Evolutionary conservation across 2,888 invertebrate species (phyloP).

Genomic region (Melangyna quadrimaculata): DNA sequence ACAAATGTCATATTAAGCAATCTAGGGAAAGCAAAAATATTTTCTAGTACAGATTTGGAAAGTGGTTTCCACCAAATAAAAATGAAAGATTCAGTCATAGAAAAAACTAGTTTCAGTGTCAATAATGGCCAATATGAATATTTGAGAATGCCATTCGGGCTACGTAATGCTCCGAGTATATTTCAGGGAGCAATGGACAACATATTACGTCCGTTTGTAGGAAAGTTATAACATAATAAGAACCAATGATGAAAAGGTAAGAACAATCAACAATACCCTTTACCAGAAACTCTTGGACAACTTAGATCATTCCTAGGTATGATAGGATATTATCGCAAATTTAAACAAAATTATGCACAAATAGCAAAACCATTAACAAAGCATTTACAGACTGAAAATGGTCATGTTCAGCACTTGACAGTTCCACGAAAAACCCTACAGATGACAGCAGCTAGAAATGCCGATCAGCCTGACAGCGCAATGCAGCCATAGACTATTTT

Average conservation of each 20-base stretch:
- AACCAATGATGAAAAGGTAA: slow-evolving; percentile 1
- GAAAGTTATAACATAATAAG: slow-evolving; percentile 6
- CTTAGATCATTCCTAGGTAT: slow-evolving; percentile 21
- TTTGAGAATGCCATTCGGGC: slow-evolving; percentile 5
- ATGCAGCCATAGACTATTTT: too few species aligned
- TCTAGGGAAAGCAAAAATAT: slow-evolving; percentile 1
- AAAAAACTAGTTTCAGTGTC: not conserved
- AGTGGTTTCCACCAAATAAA: slow-evolving; percentile 10
- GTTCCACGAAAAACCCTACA: too few species aligned
- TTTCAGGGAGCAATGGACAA: slow-evolving; percentile 21
- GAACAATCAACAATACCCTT: slow-evolving; percentile 19
- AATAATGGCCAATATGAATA: slow-evolving; percentile 25
- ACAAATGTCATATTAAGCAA: slow-evolving; percentile 41
- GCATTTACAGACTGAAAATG: slow-evolving; percentile 17
- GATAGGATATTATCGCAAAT: slow-evolving; percentile 22
- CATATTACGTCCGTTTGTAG: not conserved
- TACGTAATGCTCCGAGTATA: not conserved
- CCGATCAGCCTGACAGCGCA: too few species aligned
- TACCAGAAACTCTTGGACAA: slow-evolving; percentile 10
- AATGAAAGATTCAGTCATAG: slow-evolving; percentile 1
- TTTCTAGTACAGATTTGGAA: slow-evolving; percentile 24
- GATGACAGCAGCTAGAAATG: too few species aligned
- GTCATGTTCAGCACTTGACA: too few species aligned
- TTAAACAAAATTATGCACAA: slow-evolving; percentile 39
- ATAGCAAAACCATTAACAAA: slow-evolving; percentile 31